Conservation (phyloP, 2,888 invertebrate genomes). For the Eupithecia tripunctaria region DNA sequence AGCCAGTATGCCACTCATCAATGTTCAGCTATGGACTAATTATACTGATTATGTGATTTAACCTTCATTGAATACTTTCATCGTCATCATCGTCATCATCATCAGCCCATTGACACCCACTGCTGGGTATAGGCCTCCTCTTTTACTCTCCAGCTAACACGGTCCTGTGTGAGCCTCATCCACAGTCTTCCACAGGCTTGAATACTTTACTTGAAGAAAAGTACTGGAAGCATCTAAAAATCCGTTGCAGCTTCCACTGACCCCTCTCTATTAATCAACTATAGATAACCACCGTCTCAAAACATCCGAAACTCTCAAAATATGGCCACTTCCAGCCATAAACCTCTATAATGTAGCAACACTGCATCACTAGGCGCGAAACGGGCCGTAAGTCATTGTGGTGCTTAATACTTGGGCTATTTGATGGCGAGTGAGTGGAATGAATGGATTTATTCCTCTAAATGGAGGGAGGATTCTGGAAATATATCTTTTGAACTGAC, state of each 20-base stretch:
- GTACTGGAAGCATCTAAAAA: background rate
- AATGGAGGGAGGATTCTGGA: constrained; percentile 8
- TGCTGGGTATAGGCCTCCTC: too few species aligned
- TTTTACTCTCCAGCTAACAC: too few species aligned
- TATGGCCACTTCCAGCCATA: constrained; percentile 4
- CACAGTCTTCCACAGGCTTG: too few species aligned
- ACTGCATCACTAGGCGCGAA: constrained; percentile 25
- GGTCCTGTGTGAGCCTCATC: too few species aligned
- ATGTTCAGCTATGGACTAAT: background rate
- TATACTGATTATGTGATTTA: background rate
- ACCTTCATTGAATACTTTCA: background rate
- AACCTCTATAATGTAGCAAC: constrained; percentile 8
- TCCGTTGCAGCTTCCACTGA: background rate
- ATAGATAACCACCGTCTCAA: background rate
- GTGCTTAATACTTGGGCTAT: constrained; percentile 23
- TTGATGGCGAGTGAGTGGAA: constrained; percentile 27
- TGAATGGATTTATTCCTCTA: constrained; percentile 15
- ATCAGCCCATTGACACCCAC: too few species aligned
- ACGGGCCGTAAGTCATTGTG: constrained; percentile 28
- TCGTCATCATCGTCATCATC: too few species aligned
- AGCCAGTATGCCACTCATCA: background rate
- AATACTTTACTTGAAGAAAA: too few species aligned
- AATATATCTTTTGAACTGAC: background rate
- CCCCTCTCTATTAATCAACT: background rate
- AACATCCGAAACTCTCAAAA: background rate